Evolutionary conservation across 1,140 invertebrate genomes (phyloP), one percentile per base, ranked within the genome.

Genomic region (Drosophila nasuta): DNA sequence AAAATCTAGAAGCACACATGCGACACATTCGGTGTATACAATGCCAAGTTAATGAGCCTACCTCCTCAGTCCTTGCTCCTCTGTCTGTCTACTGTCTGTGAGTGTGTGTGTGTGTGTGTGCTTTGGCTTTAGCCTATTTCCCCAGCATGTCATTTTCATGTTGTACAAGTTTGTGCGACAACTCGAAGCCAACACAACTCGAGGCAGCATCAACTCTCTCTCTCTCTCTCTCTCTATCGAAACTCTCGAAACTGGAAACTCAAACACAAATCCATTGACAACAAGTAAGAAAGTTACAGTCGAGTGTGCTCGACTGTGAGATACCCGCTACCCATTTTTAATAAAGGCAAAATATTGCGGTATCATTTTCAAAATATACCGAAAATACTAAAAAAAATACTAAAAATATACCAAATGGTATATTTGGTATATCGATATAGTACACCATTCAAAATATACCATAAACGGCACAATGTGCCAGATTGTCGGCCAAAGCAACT

Each of bases 11-110:
- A 75, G 65, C 41, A 54, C n/a, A 52, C 46, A 54, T 57, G 64
- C 70, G 64, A 68, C 71, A 85, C 81, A 83, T 83, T 79, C 77
- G 77, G 77, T 75, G 62, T 77, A 85, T 77, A 85, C 73, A 75
- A 75, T 75, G 68, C 67, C 67, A 71, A 71, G 73, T 75, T 75
- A 75, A 75, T 75, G 73, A 75, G 73, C 60, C 54, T 71, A 28
- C 56, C 68, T 46, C 28, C 33, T 11, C 49, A 25, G 46, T 30
- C 66, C 4, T 8, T 51, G 38, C 15, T 6, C 20, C 17, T 41
- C 56, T 45, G 17, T 28, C 10, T 58, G 4, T 43, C 57, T 59
- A 1, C 52, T 30, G 60, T 49, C 33, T 62, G 28, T 45, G 10
- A 41, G 33, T 38, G 20, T 70, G 30, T 65, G 60, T 54, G 10